Conservation (phyloP, 2,888 invertebrate species). For the Agonum fuliginosum region DNA sequence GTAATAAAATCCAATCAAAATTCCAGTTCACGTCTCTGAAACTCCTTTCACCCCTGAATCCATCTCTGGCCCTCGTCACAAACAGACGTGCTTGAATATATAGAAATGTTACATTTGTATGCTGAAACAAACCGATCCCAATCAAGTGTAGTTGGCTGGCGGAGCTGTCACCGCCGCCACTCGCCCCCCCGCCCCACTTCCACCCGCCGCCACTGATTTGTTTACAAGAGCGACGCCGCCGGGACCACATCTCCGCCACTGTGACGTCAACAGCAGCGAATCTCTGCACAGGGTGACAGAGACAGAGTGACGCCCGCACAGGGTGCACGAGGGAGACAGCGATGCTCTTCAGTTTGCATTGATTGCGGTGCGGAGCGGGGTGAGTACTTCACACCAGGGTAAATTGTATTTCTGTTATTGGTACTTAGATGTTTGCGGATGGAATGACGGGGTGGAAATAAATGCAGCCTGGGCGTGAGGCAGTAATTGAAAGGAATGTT, state of each 20-base stretch:
- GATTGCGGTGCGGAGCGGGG: slow-evolving; percentile 29
- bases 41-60: not conserved
- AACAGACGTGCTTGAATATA: slow-evolving; percentile 46
- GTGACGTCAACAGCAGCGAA: slow-evolving; percentile 40
- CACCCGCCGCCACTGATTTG: slow-evolving; percentile 47
- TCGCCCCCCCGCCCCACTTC: not conserved
- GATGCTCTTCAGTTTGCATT: slow-evolving; percentile 21
- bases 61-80: slow-evolving; percentile 17
- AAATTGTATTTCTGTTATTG: slow-evolving; percentile 30
- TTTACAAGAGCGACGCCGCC: slow-evolving; percentile 53
- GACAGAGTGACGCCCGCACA: not conserved
- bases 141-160: slow-evolving; percentile 58
- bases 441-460: not conserved
- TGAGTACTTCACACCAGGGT: slow-evolving; percentile 32
- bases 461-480: too few species aligned
- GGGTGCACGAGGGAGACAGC: not conserved
- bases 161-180: slow-evolving; percentile 20
- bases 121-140: slow-evolving; percentile 71
- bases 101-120: slow-evolving; percentile 67
- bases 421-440: slow-evolving; percentile 2
- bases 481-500: not conserved
- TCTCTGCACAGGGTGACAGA: slow-evolving; percentile 11
- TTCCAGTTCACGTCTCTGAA: too few species aligned
- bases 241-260: slow-evolving; percentile 54
- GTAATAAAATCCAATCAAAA: too few species aligned